phyloP scores from a whole-genome alignment of 2,113 vertebrate species.

The Gobiocypris rarus region DNA sequence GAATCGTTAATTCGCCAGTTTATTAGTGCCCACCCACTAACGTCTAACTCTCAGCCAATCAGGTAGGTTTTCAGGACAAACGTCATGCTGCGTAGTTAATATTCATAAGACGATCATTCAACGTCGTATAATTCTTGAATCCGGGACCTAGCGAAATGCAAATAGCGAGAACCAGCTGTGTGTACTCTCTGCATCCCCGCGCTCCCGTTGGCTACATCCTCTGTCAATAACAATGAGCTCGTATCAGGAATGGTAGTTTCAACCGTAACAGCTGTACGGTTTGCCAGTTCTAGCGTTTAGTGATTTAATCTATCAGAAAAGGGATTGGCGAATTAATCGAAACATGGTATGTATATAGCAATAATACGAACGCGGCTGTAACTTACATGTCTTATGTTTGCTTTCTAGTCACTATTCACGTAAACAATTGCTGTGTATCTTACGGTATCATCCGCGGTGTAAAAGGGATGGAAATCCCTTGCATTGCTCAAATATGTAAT shows the following conservation, averaged over 20 bases:
- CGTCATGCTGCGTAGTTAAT: slow-evolving; percentile 13
- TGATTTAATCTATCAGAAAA: slow-evolving; percentile 8
- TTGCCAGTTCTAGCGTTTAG: slow-evolving; percentile 58
- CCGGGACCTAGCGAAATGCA: not conserved
- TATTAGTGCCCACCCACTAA: not conserved
- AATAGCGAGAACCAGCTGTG: slow-evolving; percentile 17
- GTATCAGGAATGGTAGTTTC: slow-evolving; percentile 56
- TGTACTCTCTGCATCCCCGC: not conserved
- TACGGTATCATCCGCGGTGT: not conserved
- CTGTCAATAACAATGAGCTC: slow-evolving; percentile 61
- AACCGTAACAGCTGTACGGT: slow-evolving; percentile 66
- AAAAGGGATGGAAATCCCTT: slow-evolving; percentile 7
- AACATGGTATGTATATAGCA: slow-evolving; percentile 60
- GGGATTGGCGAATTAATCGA: slow-evolving; percentile 28
- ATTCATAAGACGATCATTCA: slow-evolving; percentile 13
- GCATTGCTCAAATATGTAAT: not conserved
- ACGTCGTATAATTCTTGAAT: slow-evolving; percentile 1
- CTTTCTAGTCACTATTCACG: not conserved
- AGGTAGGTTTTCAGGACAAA: not conserved
- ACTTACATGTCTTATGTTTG: not conserved
- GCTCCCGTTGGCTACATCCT: slow-evolving; percentile 67
- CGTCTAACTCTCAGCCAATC: slow-evolving; percentile 7
- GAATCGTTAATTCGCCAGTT: not conserved
- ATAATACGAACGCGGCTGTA: not conserved
- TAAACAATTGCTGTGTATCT: not conserved